Conservation (phyloP, 1,140 invertebrate species). For the Pseudomyrmex pallidus region DNA sequence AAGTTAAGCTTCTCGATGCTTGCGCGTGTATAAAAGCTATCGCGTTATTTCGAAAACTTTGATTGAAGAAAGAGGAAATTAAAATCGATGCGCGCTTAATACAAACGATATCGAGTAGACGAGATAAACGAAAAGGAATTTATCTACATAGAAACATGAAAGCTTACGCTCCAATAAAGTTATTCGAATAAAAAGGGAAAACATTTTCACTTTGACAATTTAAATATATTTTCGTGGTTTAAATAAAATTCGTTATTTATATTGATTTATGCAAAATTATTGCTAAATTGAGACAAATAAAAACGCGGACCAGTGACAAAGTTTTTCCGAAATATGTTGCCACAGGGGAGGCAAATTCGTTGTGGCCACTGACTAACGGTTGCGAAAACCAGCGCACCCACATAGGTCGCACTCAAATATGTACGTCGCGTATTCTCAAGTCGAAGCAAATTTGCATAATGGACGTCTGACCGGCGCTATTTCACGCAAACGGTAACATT, state of each 20-base stretch:
- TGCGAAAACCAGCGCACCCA: constrained; percentile 63
- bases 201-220: too few relatives aligned
- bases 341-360: constrained; percentile 74
- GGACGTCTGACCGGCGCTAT: neutral
- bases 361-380: constrained; percentile 77
- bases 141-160: constrained; percentile 6
- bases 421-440: neutral
- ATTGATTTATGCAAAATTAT: too few relatives aligned
- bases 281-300: neutral
- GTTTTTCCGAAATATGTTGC: constrained; percentile 60
- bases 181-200: neutral
- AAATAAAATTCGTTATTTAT: too few relatives aligned
- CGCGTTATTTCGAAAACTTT: constrained; percentile 6
- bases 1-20: neutral
- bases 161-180: neutral
- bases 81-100: constrained; percentile 22
- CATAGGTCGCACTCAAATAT: neutral
- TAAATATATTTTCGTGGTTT: too few relatives aligned
- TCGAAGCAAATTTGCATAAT: neutral
- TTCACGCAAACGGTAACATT: neutral
- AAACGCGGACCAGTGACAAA: too few relatives aligned
- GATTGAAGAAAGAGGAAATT: constrained; percentile 25
- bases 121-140: constrained; percentile 45
- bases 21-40: neutral
- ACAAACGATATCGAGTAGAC: constrained; percentile 22